Conservation (phyloP, 2,888 invertebrate species). For the Miltochrista miniata region DNA sequence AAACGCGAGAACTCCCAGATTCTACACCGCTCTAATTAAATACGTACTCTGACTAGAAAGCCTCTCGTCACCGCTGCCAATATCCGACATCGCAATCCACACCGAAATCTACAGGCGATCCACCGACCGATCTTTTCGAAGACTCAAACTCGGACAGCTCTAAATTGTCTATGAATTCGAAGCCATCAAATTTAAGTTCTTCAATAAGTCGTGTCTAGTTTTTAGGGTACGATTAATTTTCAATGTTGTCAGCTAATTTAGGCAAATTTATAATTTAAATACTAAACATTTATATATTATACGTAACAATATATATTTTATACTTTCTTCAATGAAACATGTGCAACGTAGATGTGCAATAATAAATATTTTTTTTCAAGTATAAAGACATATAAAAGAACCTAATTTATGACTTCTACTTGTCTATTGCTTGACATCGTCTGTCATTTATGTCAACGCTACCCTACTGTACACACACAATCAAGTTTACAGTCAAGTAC, state of each 20-base stretch:
- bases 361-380: no score
- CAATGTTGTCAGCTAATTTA: background rate
- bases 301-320: background rate
- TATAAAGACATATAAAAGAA: no score
- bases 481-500: no score
- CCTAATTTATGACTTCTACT: no score
- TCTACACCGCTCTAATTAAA: conserved; percentile 60
- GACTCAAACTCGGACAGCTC: conserved; percentile 63
- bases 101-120: conserved; percentile 80
- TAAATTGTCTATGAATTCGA: conserved; percentile 71
- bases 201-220: conserved; percentile 28
- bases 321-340: no score
- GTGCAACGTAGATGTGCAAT: no score
- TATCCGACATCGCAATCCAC: conserved; percentile 89
- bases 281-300: background rate
- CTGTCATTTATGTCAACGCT: no score
- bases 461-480: no score
- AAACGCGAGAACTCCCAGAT: conserved; percentile 44
- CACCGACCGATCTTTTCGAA: conserved; percentile 78
- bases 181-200: conserved; percentile 68
- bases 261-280: background rate
- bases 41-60: conserved; percentile 91
- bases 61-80: conserved; percentile 91
- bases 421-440: no score
- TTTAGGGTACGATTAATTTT: background rate